Base-by-base conservation (phyloP, 2,888 invertebrate genomes). In the Plebejus argus region DNA sequence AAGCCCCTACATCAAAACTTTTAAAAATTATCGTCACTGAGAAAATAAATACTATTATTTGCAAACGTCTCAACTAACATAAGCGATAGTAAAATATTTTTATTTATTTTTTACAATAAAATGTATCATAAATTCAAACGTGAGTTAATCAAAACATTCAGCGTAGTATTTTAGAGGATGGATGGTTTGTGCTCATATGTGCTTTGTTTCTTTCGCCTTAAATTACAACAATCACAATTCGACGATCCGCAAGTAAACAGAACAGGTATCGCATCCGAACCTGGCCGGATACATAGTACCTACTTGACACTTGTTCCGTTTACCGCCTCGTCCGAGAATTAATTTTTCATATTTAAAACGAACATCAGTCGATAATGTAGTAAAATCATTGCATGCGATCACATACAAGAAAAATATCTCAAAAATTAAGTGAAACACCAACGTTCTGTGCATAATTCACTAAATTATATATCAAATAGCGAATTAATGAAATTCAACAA, bases 71-170 rank as follows among this genome's bases (percentile, higher is more conserved):
- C 88, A 92, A 92, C 91, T 92, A 93, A 93, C 93, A 89, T 91
- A 92, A 93, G 92, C 88, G 87, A 91, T 92, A 93, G 88, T 92
- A 92, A 93, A 93, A 93, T 93, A 93, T 91, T 88, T 89, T 83
- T 78, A 88, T 85, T 87, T 82, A 82, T 81, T 87, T 91, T 92
- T 91, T 90, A 90, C 87, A 91, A 93, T 93, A 94, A 94, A 93
- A 93, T 94, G 94, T 94, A 91, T 93, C 88, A 93, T 94, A 94
- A 93, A 93, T 93, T 94, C 90, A 94, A 94, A 93, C 93, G 91
- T 92, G 93, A 91, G 86, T 91, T 88, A 91, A 89, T 91, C 88
- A 91, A 91, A 93, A 93, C 92, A 91, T 91, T 89, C 90, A 91
- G 92, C 91, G 85, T 91, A 92, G 86, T 91, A 85, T 90, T 83